A percentile compares a stretch with the other conserved stretches of the same genome.
Evolutionary conservation across 1,140 invertebrate species (phyloP).

Genomic region (Apis laboriosa): DNA sequence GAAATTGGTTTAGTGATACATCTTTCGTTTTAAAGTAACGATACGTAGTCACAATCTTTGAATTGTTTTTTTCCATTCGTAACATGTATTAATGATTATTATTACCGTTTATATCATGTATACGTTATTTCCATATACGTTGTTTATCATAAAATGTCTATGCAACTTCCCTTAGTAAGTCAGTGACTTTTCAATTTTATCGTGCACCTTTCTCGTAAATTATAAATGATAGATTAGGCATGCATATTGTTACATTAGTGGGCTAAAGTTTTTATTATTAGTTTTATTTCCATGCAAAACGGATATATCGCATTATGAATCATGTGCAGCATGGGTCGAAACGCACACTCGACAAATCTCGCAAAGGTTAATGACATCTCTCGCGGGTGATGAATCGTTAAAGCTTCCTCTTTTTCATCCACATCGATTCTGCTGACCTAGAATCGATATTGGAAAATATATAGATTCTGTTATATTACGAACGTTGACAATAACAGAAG

Average conservation of each 20-base stretch:
- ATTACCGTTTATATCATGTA: background rate
- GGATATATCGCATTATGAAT: conserved; percentile 42
- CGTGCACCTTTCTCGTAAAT: background rate
- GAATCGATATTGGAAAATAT: background rate
- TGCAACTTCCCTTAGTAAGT: background rate
- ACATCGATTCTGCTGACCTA: conserved; percentile 7
- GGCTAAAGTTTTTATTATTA: conserved; percentile 31
- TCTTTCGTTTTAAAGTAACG: background rate
- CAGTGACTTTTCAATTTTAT: background rate
- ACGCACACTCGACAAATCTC: conserved; percentile 26
- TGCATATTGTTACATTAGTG: conserved; percentile 4
- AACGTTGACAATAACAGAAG: background rate
- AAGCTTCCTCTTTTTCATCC: conserved; percentile 40
- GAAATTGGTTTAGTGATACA: background rate
- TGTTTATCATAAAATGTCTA: background rate
- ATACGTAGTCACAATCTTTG: background rate
- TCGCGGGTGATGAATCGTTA: background rate
- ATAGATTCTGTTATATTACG: background rate
- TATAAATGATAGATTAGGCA: background rate
- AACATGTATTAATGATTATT: background rate
- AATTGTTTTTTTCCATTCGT: background rate
- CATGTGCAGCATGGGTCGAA: conserved; percentile 10
- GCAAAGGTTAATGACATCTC: conserved; percentile 56
- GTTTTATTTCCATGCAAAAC: conserved; percentile 49
- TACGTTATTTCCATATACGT: conserved; percentile 20